A percentile compares a stretch with the other conserved stretches of the same genome.
Evolutionary conservation across 2,113 vertebrate species (phyloP).

Genomic region (Siniperca chuatsi): DNA sequence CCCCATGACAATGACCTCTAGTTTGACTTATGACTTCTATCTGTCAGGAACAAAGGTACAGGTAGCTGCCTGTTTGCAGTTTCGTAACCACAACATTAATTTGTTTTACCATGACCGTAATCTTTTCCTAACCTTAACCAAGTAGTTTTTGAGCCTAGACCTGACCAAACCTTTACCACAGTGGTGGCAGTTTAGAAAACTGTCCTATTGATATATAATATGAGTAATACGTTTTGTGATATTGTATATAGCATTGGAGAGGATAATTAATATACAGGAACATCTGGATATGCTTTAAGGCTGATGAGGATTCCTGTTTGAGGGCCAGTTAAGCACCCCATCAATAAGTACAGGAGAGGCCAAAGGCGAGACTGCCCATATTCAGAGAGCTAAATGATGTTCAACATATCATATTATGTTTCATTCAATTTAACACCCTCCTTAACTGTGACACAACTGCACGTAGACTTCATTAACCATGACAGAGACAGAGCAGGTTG

Average conservation of each 20-base stretch:
- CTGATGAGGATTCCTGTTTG: conserved; percentile 29
- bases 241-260: conserved; percentile 18
- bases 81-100: neutral
- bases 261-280: conserved; percentile 19
- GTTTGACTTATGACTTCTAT: too few species aligned
- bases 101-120: neutral
- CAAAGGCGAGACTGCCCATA: conserved; percentile 5
- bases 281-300: conserved; percentile 46
- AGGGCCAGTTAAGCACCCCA: conserved; percentile 22
- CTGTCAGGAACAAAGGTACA: too few species aligned
- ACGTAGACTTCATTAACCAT: conserved; percentile 25
- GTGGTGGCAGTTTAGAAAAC: neutral
- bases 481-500: conserved; percentile 23
- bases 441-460: conserved; percentile 22
- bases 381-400: conserved; percentile 22
- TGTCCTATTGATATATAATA: too few species aligned
- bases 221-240: too few species aligned
- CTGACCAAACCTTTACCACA: neutral
- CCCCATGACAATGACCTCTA: neutral
- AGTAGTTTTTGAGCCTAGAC: neutral
- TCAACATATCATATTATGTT: conserved; percentile 21
- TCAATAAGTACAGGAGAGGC: conserved; percentile 13
- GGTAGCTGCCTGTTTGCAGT: too few species aligned
- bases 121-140: neutral
- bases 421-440: conserved; percentile 27